These are phyloP conservation scores for Caenorhabditis sp. DNA, from an alignment of 2,888 invertebrate species.

Conservation along the genomic window DNA sequence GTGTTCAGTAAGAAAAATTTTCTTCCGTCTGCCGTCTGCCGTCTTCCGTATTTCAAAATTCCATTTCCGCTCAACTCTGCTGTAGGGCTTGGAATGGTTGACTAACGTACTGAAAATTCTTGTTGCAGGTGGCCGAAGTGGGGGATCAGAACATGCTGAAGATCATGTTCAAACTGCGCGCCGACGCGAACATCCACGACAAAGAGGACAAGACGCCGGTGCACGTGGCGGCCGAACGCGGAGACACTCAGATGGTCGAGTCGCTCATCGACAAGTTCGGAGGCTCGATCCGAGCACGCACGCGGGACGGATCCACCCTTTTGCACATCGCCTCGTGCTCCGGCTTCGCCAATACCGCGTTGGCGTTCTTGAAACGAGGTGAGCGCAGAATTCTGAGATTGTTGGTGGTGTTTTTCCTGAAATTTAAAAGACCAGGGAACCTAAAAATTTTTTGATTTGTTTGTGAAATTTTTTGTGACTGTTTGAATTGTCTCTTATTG, in stretches of 20 bases:
- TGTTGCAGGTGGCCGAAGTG: conserved; percentile 84
- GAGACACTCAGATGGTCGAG: conserved; percentile 95
- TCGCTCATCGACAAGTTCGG: conserved; percentile 96
- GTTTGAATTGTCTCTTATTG: no score
- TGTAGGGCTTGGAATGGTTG: no score
- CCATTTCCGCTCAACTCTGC: no score
- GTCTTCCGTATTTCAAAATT: no score
- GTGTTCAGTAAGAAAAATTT: no score
- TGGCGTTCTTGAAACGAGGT: conserved; percentile 96
- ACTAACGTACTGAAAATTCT: no score
- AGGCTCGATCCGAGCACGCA: conserved; percentile 84
- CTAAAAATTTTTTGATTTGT: no score
- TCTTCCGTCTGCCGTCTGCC: no score
- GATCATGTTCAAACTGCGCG: conserved; percentile 93
- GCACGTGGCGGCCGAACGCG: conserved; percentile 97
- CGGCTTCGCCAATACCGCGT: conserved; percentile 97
- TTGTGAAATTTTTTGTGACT: no score
- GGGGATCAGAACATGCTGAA: conserved; percentile 95
- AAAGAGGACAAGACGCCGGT: conserved; percentile 96
- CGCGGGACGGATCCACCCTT: conserved; percentile 91
- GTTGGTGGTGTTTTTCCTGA: no score
- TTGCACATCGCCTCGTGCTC: conserved; percentile 98
- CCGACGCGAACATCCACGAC: conserved; percentile 93
- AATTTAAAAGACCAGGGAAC: no score
- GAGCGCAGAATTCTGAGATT: no score